These are phyloP conservation scores for Microctonus aethiopoides DNA, from an alignment of 2,888 invertebrate species.

Conservation along the genomic window DNA sequence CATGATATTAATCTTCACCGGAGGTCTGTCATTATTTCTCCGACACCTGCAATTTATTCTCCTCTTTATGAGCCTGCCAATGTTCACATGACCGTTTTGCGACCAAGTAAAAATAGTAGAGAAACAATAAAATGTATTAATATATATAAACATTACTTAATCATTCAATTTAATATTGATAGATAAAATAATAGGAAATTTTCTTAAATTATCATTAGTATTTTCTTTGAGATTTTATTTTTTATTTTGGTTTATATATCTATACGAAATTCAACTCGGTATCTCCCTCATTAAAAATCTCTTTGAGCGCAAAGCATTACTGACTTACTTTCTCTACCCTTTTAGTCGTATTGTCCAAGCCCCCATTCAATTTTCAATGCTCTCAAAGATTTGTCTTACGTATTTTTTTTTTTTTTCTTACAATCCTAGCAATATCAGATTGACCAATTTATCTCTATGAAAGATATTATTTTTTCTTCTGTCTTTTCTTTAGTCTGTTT, in stretches of 20 bases:
- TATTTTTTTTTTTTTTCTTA: conserved; percentile 13
- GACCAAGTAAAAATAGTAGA: background rate
- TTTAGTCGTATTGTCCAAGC: conserved; percentile 38
- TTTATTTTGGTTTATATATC: background rate
- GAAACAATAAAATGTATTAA: background rate
- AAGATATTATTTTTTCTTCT: too few species aligned
- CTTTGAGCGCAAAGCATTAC: conserved; percentile 46
- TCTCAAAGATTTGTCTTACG: background rate
- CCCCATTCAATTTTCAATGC: conserved; percentile 32
- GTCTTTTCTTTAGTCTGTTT: too few species aligned
- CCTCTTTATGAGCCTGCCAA: conserved; percentile 31
- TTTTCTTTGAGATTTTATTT: background rate
- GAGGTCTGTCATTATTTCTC: conserved; percentile 36
- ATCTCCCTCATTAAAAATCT: conserved; percentile 18
- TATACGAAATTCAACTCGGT: conserved; percentile 21
- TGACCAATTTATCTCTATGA: background rate
- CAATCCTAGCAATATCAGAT: background rate
- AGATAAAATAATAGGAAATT: background rate
- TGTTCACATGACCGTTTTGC: conserved; percentile 11
- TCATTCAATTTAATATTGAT: conserved; percentile 14
- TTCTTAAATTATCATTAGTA: background rate
- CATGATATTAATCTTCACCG: conserved; percentile 35
- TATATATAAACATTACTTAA: conserved; percentile 4
- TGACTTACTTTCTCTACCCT: conserved; percentile 59
- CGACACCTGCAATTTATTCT: conserved; percentile 38